Conservation (phyloP, 1,140 invertebrate genomes). For the Mamestra configurata region DNA sequence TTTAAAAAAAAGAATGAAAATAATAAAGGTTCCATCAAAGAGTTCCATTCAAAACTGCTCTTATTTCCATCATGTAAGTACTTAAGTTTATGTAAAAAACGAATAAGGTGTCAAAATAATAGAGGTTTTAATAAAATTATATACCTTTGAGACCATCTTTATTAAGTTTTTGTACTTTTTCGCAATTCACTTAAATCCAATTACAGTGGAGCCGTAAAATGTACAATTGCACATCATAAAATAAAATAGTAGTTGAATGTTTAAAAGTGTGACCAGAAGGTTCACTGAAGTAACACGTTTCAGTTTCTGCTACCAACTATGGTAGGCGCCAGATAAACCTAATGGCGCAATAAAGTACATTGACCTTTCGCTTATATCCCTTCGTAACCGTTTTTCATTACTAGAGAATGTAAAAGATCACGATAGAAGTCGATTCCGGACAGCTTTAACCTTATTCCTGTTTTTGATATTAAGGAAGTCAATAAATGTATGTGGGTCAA, state of each 20-base stretch:
- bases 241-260: constrained; percentile 8
- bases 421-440: no score
- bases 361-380: no score
- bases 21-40: no score
- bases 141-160: constrained; percentile 10
- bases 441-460: no score
- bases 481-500: no score
- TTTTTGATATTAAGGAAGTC: no score
- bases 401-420: no score
- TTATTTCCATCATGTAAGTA: neutral
- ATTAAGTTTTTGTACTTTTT: constrained; percentile 31
- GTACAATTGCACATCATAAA: constrained; percentile 35
- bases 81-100: neutral
- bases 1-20: no score
- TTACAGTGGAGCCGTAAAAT: constrained; percentile 26
- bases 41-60: no score
- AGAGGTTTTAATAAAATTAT: constrained; percentile 16
- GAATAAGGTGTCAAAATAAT: neutral
- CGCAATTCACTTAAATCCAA: constrained; percentile 47
- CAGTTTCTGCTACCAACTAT: neutral
- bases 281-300: neutral
- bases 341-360: neutral
- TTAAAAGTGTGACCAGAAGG: neutral
- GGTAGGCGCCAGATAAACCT: no score
- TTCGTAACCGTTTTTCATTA: no score